phyloP scores from a whole-genome alignment of 2,113 vertebrate species.

The Ifrita kowaldi region DNA sequence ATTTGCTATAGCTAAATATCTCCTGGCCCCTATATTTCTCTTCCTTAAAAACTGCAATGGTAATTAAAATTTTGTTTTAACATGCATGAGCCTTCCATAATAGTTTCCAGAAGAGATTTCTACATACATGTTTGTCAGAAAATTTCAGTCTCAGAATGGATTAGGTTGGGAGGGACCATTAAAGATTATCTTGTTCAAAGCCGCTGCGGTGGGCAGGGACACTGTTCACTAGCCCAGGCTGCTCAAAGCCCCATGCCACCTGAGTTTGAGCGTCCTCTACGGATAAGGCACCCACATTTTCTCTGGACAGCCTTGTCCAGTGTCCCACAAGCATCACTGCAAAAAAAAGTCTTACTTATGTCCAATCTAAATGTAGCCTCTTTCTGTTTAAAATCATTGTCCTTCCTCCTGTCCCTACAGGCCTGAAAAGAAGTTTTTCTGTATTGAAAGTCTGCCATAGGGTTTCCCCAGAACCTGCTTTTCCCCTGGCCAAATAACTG shows the following conservation, averaged over 20 bases:
- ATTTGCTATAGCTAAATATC: neutral
- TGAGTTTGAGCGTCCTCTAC: neutral
- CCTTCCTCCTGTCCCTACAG: neutral
- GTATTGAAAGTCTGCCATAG: neutral
- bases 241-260: neutral
- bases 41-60: neutral
- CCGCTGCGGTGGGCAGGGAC: rapidly evolving
- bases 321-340: rapidly evolving
- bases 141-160: rapidly evolving
- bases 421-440: neutral
- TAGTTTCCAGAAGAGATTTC: neutral
- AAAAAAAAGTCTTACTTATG: neutral
- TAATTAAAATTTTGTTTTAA: neutral
- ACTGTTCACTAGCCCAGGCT: neutral
- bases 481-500: rapidly evolving
- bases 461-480: neutral
- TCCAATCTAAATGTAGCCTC: neutral
- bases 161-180: neutral
- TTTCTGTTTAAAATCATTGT: neutral
- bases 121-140: rapidly evolving
- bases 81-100: rapidly evolving
- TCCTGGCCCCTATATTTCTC: neutral
- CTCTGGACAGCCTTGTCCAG: neutral
- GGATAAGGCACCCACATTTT: rapidly evolving
- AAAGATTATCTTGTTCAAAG: rapidly evolving